Base-by-base conservation (phyloP, 2,888 invertebrate genomes). In the Diadegma fenestrale region DNA sequence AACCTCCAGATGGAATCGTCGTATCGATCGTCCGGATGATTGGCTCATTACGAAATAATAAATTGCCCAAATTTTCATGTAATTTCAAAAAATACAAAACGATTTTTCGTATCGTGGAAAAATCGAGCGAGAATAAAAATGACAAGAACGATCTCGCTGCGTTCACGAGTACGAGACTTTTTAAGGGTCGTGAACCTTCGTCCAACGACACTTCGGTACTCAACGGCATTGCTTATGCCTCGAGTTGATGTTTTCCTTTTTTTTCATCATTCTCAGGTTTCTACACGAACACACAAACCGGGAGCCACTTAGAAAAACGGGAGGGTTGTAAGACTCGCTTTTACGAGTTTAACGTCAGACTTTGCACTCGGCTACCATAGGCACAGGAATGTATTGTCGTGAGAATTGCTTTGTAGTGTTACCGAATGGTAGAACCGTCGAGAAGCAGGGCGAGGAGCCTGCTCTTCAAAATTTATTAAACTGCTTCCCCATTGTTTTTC, bases 251-350 rank as follows among this genome's bases (percentile, higher is more conserved):
- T 75, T 58, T 79, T 64, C 51, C 33, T 64, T 64, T 41, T 30
- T 58, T 73, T 73, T 37, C 26, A 6, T 43, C 72, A 12, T 75
- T 51, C 61, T 76, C 48, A 69, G 41, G 54, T 68, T 61, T 33
- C 54, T 61, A 22, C 69, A 33, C n/a, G 54, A 43, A 69, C 33
- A 22, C 61, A 61, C 54, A 26, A 26, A 22, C 45, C 48, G 37
- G 19, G 45, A 22, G 43, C 68, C 58, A 61, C 69, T 69, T 37
- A 61, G 45, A 37, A 45, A 33, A 71, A 58, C 26, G 61, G 66
- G 82, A 77, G 76, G 71, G 69, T 76, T 82, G 76, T 71, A 71
- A 82, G 76, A 58, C 73, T 72, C 68, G 37, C 64, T 76, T 76
- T 76, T 76, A 77, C 54, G 82, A 51, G 63, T 71, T 69, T 22